Evolutionary conservation across 2,797 vertebrate species (phyloP).

Genomic region (Eospalax fontanierii): DNA sequence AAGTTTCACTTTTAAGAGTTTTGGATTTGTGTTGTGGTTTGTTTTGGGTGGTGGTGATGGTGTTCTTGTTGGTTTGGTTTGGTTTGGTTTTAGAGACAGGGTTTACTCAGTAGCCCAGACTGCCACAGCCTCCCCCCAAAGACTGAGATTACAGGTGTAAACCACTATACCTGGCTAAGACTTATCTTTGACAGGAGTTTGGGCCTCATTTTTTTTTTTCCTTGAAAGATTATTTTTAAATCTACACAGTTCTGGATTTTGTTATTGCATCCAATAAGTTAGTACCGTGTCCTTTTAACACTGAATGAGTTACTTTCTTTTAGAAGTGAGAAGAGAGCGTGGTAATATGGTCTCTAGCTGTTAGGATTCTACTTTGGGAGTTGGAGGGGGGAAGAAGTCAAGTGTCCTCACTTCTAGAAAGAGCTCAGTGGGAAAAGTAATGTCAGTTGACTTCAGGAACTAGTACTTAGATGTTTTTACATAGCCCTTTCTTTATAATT

Average conservation of each 20-base stretch:
- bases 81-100: not conserved
- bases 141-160: too few species aligned
- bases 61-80: not conserved
- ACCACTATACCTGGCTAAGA: not conserved
- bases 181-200: conserved; percentile 25
- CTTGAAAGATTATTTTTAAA: conserved; percentile 59
- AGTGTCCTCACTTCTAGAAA: conserved; percentile 47
- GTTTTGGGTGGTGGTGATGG: too few species aligned
- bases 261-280: conserved; percentile 42
- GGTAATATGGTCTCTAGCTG: conserved; percentile 56
- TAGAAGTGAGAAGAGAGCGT: conserved; percentile 55
- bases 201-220: not conserved
- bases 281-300: conserved; percentile 28
- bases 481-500: conserved; percentile 76
- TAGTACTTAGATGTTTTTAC: conserved; percentile 75
- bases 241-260: conserved; percentile 41
- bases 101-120: too few species aligned
- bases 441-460: conserved; percentile 74
- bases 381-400: conserved; percentile 69
- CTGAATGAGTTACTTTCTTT: conserved; percentile 68
- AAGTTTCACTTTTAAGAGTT: too few species aligned
- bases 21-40: not conserved
- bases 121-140: not conserved
- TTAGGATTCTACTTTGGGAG: conserved; percentile 64
- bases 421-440: conserved; percentile 53